Conservation (phyloP, 2,113 vertebrate genomes). For the Tragelaphus strepsiceros region DNA sequence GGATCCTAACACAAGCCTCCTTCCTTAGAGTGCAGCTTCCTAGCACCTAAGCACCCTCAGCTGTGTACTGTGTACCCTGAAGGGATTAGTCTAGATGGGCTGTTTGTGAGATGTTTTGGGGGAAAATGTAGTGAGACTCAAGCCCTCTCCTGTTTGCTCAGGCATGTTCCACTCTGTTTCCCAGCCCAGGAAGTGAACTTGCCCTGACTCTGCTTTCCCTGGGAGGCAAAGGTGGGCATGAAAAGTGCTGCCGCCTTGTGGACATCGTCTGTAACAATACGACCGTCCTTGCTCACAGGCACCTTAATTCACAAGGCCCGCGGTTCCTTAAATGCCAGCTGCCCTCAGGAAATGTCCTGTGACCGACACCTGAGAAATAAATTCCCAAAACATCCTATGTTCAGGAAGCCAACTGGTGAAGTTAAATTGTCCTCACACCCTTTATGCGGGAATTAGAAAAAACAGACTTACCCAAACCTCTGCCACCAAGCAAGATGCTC, state of each 20-base stretch:
- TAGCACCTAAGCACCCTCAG: background rate
- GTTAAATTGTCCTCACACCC: background rate
- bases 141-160: background rate
- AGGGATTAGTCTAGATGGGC: background rate
- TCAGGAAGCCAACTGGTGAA: background rate
- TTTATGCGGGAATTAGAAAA: background rate
- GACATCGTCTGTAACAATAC: background rate
- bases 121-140: background rate
- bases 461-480: background rate
- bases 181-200: background rate
- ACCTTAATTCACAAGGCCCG: background rate
- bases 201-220: background rate
- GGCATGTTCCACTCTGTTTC: background rate
- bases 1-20: background rate
- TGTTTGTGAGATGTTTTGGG: background rate
- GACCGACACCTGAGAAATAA: background rate
- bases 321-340: background rate
- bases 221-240: background rate
- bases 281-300: background rate
- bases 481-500: background rate
- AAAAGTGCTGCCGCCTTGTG: background rate
- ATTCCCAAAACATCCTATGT: background rate
- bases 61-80: background rate
- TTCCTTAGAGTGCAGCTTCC: background rate
- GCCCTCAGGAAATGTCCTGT: background rate